phyloP scores from a whole-genome alignment of 2,888 invertebrate genomes.

The Synanthedon vespiformis region DNA sequence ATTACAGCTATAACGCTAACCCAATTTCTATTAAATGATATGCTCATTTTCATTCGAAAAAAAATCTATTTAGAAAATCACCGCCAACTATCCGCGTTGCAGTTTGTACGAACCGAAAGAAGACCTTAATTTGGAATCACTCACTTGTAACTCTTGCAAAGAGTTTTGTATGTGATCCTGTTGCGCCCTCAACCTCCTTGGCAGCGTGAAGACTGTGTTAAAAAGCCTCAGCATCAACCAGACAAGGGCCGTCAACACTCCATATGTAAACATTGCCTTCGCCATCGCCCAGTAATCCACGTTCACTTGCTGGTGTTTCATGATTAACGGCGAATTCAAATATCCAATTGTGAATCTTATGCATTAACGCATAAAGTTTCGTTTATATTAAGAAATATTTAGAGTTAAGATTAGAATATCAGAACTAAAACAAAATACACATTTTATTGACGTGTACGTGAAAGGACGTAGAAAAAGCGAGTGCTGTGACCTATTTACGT shows the following conservation, averaged over 20 bases:
- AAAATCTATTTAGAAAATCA: too few relatives aligned
- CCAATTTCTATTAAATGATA: too few relatives aligned
- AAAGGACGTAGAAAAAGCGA: constrained; percentile 20
- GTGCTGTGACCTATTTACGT: constrained; percentile 47
- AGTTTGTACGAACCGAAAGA: too few relatives aligned
- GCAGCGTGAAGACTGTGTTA: constrained; percentile 75
- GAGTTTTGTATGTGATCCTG: constrained; percentile 62
- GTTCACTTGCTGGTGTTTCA: constrained; percentile 76
- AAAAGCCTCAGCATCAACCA: constrained; percentile 77
- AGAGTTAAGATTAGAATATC: background rate
- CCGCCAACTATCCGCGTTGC: too few relatives aligned
- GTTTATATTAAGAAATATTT: too few relatives aligned
- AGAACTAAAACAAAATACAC: background rate
- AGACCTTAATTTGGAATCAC: too few relatives aligned
- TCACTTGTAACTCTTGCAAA: constrained; percentile 61
- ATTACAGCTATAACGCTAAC: too few relatives aligned
- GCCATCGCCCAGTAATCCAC: constrained; percentile 78
- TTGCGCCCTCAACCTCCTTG: constrained; percentile 69
- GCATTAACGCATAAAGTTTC: too few relatives aligned
- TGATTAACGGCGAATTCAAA: constrained; percentile 22
- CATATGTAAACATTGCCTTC: constrained; percentile 72
- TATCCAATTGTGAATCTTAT: background rate
- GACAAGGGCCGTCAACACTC: constrained; percentile 70
- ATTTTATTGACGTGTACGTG: constrained; percentile 6
- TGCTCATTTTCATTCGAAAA: too few relatives aligned